Percentiles rank a stretch among this genome's conserved stretches.
phyloP scores from a whole-genome alignment of 2,888 invertebrate species.

The Ptychoptera contaminata region DNA sequence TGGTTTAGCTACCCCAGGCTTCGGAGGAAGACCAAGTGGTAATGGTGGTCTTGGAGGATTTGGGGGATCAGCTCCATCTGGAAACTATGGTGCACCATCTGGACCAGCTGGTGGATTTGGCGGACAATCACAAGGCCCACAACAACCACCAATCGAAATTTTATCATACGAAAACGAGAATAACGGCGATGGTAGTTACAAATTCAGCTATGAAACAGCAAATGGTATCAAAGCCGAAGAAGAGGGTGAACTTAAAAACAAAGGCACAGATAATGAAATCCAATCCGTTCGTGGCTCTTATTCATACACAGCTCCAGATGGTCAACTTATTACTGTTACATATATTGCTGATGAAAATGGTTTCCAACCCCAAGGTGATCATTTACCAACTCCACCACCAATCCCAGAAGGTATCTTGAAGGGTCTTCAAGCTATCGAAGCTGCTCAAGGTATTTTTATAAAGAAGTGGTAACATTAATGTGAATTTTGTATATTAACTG shows the following conservation, averaged over 20 bases:
- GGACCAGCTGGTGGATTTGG: constrained; percentile 16
- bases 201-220: constrained; percentile 43
- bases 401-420: constrained; percentile 47
- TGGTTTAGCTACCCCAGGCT: constrained; percentile 19
- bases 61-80: constrained; percentile 9
- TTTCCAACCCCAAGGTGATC: constrained; percentile 40
- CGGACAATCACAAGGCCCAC: constrained; percentile 14
- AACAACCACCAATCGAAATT: constrained; percentile 32
- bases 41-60: constrained; percentile 18
- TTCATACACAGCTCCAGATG: constrained; percentile 49
- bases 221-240: constrained; percentile 48
- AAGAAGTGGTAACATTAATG: too few species aligned
- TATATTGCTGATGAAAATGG: constrained; percentile 52
- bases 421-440: constrained; percentile 36
- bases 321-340: constrained; percentile 40
- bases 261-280: constrained; percentile 37
- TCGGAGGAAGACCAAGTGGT: constrained; percentile 11
- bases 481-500: constrained; percentile 16
- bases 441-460: constrained; percentile 19
- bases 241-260: constrained; percentile 42
- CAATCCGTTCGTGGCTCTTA: constrained; percentile 43
- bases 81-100: not conserved
- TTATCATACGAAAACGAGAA: constrained; percentile 40
- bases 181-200: constrained; percentile 41
- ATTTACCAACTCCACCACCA: constrained; percentile 46